Percentiles rank a stretch among this genome's conserved stretches.
These are phyloP conservation scores for Eupithecia insigniata DNA, from an alignment of 2,888 invertebrate genomes.

Conservation along the genomic window DNA sequence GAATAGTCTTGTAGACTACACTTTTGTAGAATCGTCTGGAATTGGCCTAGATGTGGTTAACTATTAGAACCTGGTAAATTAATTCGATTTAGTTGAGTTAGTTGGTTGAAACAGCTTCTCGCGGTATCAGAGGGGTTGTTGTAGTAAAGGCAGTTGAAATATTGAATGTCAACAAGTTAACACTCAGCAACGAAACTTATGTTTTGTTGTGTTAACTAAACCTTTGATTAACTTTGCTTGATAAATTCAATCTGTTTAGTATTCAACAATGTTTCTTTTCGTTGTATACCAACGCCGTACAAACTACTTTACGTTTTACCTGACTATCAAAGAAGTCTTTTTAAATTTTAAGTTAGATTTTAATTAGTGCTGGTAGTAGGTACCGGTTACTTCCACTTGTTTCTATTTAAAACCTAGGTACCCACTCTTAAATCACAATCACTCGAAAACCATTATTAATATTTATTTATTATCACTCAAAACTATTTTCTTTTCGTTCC, in stretches of 20 bases:
- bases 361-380: not conserved
- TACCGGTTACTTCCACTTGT: not conserved
- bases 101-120: not conserved
- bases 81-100: not conserved
- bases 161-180: not conserved
- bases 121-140: not conserved
- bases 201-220: not conserved
- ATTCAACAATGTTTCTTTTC: not conserved
- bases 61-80: not conserved
- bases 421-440: not conserved
- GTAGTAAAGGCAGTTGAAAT: not conserved
- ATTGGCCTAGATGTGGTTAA: constrained; percentile 9
- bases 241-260: not conserved
- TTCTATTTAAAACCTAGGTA: not conserved
- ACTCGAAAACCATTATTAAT: not conserved
- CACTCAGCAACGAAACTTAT: not conserved
- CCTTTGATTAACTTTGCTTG: not conserved
- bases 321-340: not conserved
- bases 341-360: no score
- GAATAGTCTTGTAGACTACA: constrained; percentile 56
- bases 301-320: not conserved
- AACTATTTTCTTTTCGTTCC: not conserved
- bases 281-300: not conserved
- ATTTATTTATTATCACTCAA: not conserved
- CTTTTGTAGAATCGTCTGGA: constrained; percentile 7